Evolutionary conservation across 2,888 invertebrate species (phyloP).

Genomic region (Campaea margaritaria): DNA sequence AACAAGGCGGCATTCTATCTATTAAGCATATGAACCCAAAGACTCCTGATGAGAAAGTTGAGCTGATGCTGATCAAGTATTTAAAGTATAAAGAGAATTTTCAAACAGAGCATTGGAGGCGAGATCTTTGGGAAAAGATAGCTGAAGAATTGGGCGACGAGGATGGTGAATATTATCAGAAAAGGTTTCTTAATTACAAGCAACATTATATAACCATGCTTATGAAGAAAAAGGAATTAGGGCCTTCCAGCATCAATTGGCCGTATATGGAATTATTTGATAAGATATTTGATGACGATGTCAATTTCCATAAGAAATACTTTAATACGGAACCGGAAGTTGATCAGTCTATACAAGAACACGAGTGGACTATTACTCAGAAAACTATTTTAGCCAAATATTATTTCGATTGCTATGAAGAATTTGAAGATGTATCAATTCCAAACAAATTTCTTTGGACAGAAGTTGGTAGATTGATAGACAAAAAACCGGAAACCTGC

Average conservation of each 20-base stretch:
- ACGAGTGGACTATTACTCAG: conserved; percentile 68
- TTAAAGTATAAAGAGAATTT: conserved; percentile 65
- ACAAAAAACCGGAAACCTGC: conserved; percentile 66
- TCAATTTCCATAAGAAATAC: conserved; percentile 64
- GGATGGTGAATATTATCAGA: conserved; percentile 74
- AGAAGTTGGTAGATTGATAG: conserved; percentile 71
- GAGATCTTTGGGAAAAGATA: conserved; percentile 72
- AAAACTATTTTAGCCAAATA: conserved; percentile 72
- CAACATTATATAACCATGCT: conserved; percentile 72
- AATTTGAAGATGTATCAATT: conserved; percentile 72
- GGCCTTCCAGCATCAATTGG: conserved; percentile 63
- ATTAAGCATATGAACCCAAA: conserved; percentile 41
- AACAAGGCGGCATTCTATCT: conserved; percentile 46
- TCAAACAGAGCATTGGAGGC: conserved; percentile 60
- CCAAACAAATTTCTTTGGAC: conserved; percentile 76
- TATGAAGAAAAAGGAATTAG: conserved; percentile 56
- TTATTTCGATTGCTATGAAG: conserved; percentile 73
- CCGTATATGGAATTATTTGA: conserved; percentile 72
- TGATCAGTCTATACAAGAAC: conserved; percentile 21
- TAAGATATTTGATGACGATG: conserved; percentile 68
- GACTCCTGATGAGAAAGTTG: conserved; percentile 62
- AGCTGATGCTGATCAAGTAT: conserved; percentile 68
- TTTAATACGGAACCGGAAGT: conserved; percentile 31
- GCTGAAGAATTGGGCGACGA: conserved; percentile 69
- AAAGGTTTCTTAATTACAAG: conserved; percentile 73